These are phyloP conservation scores for Trichomycterus rosablanca DNA, from an alignment of 2,113 vertebrate species.

Conservation along the genomic window DNA sequence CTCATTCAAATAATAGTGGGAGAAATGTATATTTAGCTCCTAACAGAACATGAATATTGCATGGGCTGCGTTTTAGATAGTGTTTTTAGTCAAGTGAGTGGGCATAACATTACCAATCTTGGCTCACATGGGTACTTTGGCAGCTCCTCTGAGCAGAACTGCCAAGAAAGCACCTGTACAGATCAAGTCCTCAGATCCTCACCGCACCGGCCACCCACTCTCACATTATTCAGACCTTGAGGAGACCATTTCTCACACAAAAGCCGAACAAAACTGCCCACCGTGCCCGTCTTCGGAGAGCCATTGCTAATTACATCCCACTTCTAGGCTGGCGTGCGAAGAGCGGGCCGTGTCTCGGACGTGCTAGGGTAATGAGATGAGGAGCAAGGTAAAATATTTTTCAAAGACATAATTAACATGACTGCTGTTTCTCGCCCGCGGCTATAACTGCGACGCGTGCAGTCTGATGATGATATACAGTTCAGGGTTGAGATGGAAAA, in stretches of 20 bases:
- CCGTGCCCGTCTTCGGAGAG: slow-evolving; percentile 35
- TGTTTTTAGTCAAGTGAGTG: not conserved
- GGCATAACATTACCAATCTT: not conserved
- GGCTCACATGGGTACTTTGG: too few species aligned
- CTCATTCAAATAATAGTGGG: too few species aligned
- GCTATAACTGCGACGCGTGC: slow-evolving; percentile 8
- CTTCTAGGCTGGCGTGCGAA: slow-evolving; percentile 5
- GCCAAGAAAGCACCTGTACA: slow-evolving; percentile 27
- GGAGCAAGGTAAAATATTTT: slow-evolving; percentile 10
- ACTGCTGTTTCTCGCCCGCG: not conserved
- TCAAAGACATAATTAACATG: slow-evolving; percentile 18
- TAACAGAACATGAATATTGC: slow-evolving; percentile 23
- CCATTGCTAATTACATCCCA: slow-evolving; percentile 39
- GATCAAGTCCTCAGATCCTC: slow-evolving; percentile 13
- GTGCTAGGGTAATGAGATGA: slow-evolving; percentile 35
- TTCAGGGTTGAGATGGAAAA: not conserved
- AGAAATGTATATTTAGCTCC: slow-evolving; percentile 4
- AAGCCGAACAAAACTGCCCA: slow-evolving; percentile 25
- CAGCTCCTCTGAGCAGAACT: slow-evolving; percentile 1
- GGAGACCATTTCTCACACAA: slow-evolving; percentile 13
- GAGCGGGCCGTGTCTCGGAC: not conserved
- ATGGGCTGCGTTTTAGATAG: slow-evolving; percentile 4
- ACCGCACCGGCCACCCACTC: slow-evolving; percentile 10
- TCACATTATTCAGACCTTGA: slow-evolving; percentile 31
- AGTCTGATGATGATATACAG: too few species aligned